Base-by-base conservation (phyloP, 1,140 invertebrate genomes). In the Tachypleus tridentatus region DNA sequence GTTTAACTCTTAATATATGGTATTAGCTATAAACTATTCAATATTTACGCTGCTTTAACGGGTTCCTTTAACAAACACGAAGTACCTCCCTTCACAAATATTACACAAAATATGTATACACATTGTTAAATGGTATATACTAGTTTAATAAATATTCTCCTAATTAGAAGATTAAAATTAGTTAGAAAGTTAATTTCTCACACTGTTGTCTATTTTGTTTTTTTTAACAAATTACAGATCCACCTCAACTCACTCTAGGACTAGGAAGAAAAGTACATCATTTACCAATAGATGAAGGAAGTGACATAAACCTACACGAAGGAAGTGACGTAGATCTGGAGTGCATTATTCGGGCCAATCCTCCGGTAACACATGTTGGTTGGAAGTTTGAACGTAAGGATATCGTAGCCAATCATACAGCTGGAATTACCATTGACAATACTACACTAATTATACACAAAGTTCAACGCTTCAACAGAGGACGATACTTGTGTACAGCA, bases 271-370 rank as follows among this genome's bases (percentile, higher is more conserved):
- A 29, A 29, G 29, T 29, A 2, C 29, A 89, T 71, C 86, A 89
- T n/a, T 84, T 88, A 68, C 88, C 91, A 78, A 93, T 81, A 51
- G 29, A 29, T 29, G 29, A 29, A 29, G 29, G 29, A 29, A 29
- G 29, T 29, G 29, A 29, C 29, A 2, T 29, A 29, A 29, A 29
- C 29, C 29, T 29, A 29, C 77, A 78, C 63, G 80, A 80, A 70
- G 88, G 88, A 4, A 87, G 87, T 57, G 89, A 93, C 76, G 89
- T 93, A 58, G 91, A 91, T 76, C 87, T 93, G 70, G 90, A 92
- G 76, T 93, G 90, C 77, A 88, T 86, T 74, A 88, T 92, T 66
- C 86, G 86, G 76, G 87, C 89, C 7, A 93, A 92, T 79, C 90
- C 91, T 3, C 86, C 87, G 72, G 83, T 84, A n/a, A 86, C 87